A percentile compares a stretch with the other conserved stretches of the same genome.
Conservation (phyloP, 2,113 vertebrate genomes). For the Micronycteris hirsuta region DNA sequence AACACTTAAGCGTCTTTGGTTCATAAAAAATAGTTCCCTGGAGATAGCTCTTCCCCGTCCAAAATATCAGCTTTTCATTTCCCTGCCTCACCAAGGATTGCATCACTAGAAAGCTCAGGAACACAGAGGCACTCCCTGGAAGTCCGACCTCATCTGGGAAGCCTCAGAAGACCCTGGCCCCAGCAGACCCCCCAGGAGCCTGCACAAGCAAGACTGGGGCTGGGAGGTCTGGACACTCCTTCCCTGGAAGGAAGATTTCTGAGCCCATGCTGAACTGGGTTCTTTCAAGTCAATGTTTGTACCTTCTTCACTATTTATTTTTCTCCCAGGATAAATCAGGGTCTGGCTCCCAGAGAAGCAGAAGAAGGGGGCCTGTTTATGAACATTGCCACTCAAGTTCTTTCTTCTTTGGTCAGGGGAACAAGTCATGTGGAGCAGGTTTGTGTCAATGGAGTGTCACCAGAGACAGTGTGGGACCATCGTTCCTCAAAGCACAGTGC, state of each 20-base stretch:
- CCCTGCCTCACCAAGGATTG: slow-evolving; percentile 72
- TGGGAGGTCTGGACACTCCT: background rate
- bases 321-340: slow-evolving; percentile 33
- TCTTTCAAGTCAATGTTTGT: background rate
- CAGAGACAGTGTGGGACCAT: background rate
- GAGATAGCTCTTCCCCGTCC: slow-evolving; percentile 49
- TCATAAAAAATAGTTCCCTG: slow-evolving; percentile 69
- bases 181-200: background rate
- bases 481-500: background rate
- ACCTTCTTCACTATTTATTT: slow-evolving; percentile 7
- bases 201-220: background rate
- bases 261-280: background rate
- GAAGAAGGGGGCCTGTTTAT: background rate
- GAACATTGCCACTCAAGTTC: background rate
- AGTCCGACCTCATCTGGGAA: slow-evolving; percentile 20
- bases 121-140: slow-evolving; percentile 64
- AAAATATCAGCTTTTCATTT: slow-evolving; percentile 69
- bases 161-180: background rate
- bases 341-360: background rate
- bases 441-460: background rate
- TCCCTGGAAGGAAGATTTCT: background rate
- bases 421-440: background rate
- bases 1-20: slow-evolving; percentile 70
- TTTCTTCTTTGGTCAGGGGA: slow-evolving; percentile 28
- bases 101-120: slow-evolving; percentile 69